Base-by-base conservation (phyloP, 2,888 invertebrate species). In the Cataglyphis cursor region DNA sequence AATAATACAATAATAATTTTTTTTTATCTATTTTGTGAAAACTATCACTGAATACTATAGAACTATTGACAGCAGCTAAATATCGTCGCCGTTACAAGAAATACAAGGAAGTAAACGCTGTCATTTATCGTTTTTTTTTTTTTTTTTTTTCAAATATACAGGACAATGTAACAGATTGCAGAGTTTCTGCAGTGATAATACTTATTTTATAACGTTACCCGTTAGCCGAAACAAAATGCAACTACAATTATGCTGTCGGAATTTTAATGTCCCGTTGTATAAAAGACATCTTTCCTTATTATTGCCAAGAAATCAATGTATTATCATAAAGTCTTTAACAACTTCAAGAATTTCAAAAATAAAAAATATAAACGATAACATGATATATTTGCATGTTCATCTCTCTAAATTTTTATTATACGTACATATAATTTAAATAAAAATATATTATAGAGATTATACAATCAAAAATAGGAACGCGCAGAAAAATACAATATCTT, bases 41-140 rank as follows among this genome's bases (percentile, higher is more conserved):
- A 61, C 24, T 24, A 24, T 31, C 68, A 24, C 57, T 57, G 41
- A 18, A 44, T 10, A 44, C 31, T 24, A 18, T 18, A 12, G 9
- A 21, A 78, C 8, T 70, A 31, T 68, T 44, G 41, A 51, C 10
- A 35, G 44, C 31, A 31, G 18, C 18, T 35, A 48, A 66, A 66
- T 65, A 44, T 65, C 41, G 10, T 68, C 72, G 78, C 78, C 78
- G 78, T 80, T 80, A 80, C 44, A 12, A 35, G 44, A 80, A 80
- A 44, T 72, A 48, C 35, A 59, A 70, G 78, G 44, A 61, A 41
- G 28, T 57, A 24, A 70, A 80, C 44, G n/a, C n/a, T 59, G 59
- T 48, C 24, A 61, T 72, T 80, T 48, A 80, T 80, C 44, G 70
- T 9, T 59, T 35, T 44, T 9, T 59, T 35, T 44, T 24, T 24